These are phyloP conservation scores for Tachyglossus aculeatus DNA, from an alignment of 2,797 vertebrate species.

Conservation along the genomic window DNA sequence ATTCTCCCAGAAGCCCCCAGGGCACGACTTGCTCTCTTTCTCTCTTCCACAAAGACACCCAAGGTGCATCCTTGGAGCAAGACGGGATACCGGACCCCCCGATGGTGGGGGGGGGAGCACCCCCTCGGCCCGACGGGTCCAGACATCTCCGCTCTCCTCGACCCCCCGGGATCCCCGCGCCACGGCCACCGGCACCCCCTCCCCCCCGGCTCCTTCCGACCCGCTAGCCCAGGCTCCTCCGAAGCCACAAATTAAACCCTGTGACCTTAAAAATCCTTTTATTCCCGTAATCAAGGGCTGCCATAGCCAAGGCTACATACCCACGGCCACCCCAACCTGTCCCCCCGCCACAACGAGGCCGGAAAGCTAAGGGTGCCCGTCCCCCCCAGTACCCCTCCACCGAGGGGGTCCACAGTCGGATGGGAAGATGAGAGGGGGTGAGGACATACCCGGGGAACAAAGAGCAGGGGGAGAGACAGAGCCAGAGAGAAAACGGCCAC, in stretches of 20 bases:
- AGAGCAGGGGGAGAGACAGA: conserved; percentile 19
- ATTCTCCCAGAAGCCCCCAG: not conserved
- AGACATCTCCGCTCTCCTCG: too few relatives aligned
- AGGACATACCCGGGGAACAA: conserved; percentile 27
- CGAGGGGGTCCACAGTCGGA: too few relatives aligned
- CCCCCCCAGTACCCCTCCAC: too few relatives aligned
- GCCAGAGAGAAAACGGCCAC: too few relatives aligned
- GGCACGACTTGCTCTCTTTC: not conserved
- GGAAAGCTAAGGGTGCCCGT: too few relatives aligned
- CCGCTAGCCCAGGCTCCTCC: conserved; percentile 27
- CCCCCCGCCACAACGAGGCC: conserved; percentile 52
- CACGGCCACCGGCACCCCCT: conserved; percentile 25
- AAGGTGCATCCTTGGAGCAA: not conserved
- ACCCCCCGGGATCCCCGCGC: too few relatives aligned
- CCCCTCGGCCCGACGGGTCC: too few relatives aligned
- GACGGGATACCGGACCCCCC: not conserved
- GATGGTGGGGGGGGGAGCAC: not conserved
- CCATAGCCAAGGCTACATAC: conserved; percentile 48
- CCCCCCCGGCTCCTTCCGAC: conserved; percentile 13
- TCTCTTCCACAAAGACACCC: not conserved
- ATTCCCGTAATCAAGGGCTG: conserved; percentile 69
- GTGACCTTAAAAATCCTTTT: conserved; percentile 72
- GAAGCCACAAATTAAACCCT: conserved; percentile 38
- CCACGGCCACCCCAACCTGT: conserved; percentile 52
- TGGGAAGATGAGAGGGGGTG: too few relatives aligned